A percentile compares a stretch with the other conserved stretches of the same genome.
Conservation (phyloP, 2,888 invertebrate genomes). For the Pristionchus exspectatus region DNA sequence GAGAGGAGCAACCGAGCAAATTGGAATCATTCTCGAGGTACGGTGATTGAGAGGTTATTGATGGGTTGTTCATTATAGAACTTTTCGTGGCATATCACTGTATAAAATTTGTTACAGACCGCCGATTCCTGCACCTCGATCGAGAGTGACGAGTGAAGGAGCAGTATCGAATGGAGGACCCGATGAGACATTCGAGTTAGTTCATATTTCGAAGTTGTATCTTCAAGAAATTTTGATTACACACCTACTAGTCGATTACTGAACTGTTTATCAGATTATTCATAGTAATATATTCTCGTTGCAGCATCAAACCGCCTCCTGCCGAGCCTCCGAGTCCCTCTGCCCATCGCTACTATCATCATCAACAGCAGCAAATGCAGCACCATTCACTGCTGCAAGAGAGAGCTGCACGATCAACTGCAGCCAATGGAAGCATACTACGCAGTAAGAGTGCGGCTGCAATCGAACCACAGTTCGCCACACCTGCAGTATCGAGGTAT, state of each 20-base stretch:
- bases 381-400: neutral
- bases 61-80: neutral
- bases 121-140: neutral
- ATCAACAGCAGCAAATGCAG: neutral
- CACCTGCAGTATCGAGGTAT: conserved; percentile 1
- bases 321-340: neutral
- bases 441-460: conserved; percentile 49
- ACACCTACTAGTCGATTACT: neutral
- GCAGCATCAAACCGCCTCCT: conserved; percentile 25
- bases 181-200: conserved; percentile 28
- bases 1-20: conserved; percentile 12
- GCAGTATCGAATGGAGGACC: neutral
- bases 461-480: conserved; percentile 4
- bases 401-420: neutral
- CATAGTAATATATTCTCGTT: neutral
- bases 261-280: neutral
- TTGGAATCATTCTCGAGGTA: conserved; percentile 42
- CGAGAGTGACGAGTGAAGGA: conserved; percentile 9
- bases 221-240: neutral
- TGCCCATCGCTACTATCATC: neutral
- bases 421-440: conserved; percentile 36
- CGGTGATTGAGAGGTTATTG: neutral
- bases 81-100: no score
- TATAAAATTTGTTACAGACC: no score
- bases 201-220: neutral